phyloP scores from a whole-genome alignment of 2,113 vertebrate species.

The Burhinus oedicnemus region DNA sequence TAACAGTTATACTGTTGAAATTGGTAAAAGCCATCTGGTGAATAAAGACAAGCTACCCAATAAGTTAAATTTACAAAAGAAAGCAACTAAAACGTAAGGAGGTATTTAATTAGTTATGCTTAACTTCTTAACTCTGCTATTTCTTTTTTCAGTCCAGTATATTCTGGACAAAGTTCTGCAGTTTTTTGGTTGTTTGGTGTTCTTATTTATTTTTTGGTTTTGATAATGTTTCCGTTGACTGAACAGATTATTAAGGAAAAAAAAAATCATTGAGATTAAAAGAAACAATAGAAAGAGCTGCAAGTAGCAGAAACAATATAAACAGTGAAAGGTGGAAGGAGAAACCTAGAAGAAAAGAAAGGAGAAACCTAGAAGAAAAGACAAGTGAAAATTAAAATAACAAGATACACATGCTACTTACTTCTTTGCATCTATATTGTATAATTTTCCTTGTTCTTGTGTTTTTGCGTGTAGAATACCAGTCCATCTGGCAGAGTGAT shows the following conservation, averaged over 20 bases:
- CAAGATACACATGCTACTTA: background rate
- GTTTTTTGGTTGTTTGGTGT: accelerated
- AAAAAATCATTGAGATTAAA: background rate
- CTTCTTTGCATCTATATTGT: background rate
- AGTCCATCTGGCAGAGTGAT: background rate
- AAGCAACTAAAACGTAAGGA: background rate
- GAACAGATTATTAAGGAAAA: background rate
- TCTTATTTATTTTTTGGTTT: background rate
- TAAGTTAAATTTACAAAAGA: background rate
- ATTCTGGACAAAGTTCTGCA: background rate
- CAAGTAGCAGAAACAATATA: background rate
- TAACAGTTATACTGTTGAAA: background rate
- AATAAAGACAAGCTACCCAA: background rate
- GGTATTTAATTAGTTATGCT: background rate
- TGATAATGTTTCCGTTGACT: background rate
- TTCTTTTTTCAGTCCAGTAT: background rate
- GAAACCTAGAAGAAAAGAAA: background rate
- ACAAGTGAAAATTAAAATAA: background rate
- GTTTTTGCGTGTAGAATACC: accelerated
- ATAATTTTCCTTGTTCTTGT: background rate
- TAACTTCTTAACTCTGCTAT: background rate
- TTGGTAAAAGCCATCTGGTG: background rate
- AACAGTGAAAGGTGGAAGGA: background rate
- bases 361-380: background rate
- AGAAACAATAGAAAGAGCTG: background rate